Percentiles rank a stretch among this genome's conserved stretches.
Conservation (phyloP, 2,888 invertebrate genomes). For the Melieria omissa region DNA sequence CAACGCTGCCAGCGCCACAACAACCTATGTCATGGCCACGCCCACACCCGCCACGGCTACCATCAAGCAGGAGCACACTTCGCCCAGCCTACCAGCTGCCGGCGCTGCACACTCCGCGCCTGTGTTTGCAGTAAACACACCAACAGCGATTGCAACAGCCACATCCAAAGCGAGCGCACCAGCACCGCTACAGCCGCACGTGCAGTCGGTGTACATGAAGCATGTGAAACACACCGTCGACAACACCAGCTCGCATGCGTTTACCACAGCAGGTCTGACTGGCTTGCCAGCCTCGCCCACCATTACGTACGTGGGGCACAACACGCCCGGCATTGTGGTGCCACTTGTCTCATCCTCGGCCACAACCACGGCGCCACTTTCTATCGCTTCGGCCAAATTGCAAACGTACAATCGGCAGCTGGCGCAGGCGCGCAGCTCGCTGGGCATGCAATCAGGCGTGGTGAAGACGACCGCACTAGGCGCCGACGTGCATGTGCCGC, state of each 20-base stretch:
- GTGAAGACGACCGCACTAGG: conserved; percentile 15
- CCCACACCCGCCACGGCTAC: background rate
- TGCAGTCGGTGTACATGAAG: conserved; percentile 15
- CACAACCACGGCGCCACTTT: conserved; percentile 44
- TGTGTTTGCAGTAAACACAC: background rate
- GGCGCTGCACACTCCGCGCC: background rate
- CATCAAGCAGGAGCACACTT: conserved; percentile 11
- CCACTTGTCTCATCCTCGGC: conserved; percentile 45
- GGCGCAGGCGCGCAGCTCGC: conserved; percentile 41
- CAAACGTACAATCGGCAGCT: conserved; percentile 47
- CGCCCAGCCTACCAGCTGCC: background rate
- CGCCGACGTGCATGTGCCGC: conserved; percentile 22
- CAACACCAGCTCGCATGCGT: background rate
- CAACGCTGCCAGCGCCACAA: background rate
- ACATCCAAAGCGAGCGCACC: conserved; percentile 3
- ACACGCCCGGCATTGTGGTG: conserved; percentile 43
- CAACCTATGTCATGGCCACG: background rate
- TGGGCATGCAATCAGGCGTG: conserved; percentile 34
- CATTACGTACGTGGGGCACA: conserved; percentile 44
- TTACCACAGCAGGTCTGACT: background rate
- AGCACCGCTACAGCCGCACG: conserved; percentile 3
- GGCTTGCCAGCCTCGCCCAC: conserved; percentile 19
- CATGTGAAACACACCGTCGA: conserved; percentile 16
- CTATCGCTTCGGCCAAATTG: conserved; percentile 48
- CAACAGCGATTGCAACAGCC: background rate